Percentiles rank a stretch among this genome's conserved stretches.
Conservation (phyloP, 2,797 vertebrate species). For the Apogon talboti region DNA sequence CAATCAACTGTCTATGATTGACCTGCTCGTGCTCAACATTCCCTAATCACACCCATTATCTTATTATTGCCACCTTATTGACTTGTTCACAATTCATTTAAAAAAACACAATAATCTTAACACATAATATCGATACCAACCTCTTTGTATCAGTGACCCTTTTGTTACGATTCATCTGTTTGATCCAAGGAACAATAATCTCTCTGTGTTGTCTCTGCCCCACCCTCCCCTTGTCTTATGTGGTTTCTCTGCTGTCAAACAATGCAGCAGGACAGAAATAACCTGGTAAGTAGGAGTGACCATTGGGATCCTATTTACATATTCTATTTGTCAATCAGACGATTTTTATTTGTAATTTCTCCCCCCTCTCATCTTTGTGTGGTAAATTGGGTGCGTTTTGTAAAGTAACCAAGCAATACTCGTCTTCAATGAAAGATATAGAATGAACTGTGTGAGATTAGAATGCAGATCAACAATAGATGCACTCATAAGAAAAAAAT, state of each 20-base stretch:
- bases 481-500: not conserved
- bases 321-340: slow-evolving; percentile 40
- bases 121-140: not conserved
- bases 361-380: slow-evolving; percentile 38
- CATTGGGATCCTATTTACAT: slow-evolving; percentile 62
- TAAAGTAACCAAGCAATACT: slow-evolving; percentile 22
- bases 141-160: slow-evolving; percentile 44
- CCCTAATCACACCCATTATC: slow-evolving; percentile 1
- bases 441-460: not conserved
- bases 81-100: not conserved
- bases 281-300: slow-evolving; percentile 91
- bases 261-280: slow-evolving; percentile 99
- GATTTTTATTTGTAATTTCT: slow-evolving; percentile 3
- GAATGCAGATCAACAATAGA: not conserved
- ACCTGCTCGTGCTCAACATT: slow-evolving; percentile 39
- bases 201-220: slow-evolving; percentile 83
- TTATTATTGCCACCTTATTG: slow-evolving; percentile 1
- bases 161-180: slow-evolving; percentile 61
- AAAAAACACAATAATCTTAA: not conserved
- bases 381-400: slow-evolving; percentile 38
- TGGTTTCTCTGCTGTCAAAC: slow-evolving; percentile 87
- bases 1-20: slow-evolving; percentile 23
- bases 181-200: slow-evolving; percentile 81
- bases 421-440: not conserved
- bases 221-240: slow-evolving; percentile 79